Percentiles rank a stretch among this genome's conserved stretches.
Evolutionary conservation across 2,113 vertebrate species (phyloP).

Genomic region (Psittacus erithacus): DNA sequence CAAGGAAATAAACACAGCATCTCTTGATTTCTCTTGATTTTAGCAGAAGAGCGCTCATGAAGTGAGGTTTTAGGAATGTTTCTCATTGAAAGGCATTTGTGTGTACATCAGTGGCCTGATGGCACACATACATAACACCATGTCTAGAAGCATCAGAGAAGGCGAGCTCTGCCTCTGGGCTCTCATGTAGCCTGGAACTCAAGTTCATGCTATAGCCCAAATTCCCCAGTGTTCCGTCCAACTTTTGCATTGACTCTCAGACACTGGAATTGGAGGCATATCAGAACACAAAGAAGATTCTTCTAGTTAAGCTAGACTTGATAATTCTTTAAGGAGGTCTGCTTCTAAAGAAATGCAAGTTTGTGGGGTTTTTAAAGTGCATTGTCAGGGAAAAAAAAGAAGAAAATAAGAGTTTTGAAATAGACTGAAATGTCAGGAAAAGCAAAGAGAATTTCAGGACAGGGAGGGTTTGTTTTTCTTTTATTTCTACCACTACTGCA

Average conservation of each 20-base stretch:
- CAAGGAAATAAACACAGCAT: neutral
- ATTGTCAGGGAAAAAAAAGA: neutral
- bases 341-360: neutral
- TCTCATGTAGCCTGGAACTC: neutral
- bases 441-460: neutral
- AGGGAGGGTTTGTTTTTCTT: neutral
- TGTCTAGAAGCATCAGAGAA: neutral
- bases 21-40: neutral
- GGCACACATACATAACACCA: accelerated
- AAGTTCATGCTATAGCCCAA: neutral
- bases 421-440: neutral
- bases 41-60: neutral
- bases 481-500: neutral
- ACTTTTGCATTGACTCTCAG: no score
- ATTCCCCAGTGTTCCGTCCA: neutral
- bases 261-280: neutral
- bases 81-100: neutral
- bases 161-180: neutral
- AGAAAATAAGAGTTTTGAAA: neutral
- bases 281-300: neutral
- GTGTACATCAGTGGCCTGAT: neutral
- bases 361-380: neutral
- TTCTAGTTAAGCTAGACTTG: neutral
- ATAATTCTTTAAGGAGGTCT: neutral
- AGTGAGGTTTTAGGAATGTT: neutral